These are phyloP conservation scores for Amphimedon queenslandica DNA, from an alignment of 37 sponge, comb jelly and placozoan species.

Conservation along the genomic window DNA sequence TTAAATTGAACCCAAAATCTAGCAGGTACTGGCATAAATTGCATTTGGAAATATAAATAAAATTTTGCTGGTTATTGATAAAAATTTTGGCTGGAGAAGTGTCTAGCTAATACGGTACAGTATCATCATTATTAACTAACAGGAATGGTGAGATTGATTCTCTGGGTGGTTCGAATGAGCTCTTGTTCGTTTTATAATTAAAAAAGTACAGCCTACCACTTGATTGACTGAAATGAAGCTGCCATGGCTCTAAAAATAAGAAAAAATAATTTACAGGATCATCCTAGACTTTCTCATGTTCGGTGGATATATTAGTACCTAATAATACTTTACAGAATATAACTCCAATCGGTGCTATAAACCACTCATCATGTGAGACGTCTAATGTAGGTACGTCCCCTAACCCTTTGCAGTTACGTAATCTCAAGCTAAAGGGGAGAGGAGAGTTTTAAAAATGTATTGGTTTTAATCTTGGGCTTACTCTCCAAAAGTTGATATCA, in stretches of 20 bases:
- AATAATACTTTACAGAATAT: slow-evolving; percentile 46
- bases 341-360: slow-evolving; percentile 40
- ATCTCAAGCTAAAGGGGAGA: slow-evolving; percentile 18
- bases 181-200: slow-evolving; percentile 35
- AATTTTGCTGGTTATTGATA: no score
- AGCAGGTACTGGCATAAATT: no score
- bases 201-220: slow-evolving; percentile 44
- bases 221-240: slow-evolving; percentile 57
- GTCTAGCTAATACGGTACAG: no score
- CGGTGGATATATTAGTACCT: slow-evolving; percentile 16
- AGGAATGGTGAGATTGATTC: slow-evolving; percentile 50
- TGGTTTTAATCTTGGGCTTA: no score
- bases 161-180: slow-evolving; percentile 53
- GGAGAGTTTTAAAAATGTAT: no score
- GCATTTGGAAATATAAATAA: no score
- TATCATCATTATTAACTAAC: no score
- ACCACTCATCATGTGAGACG: slow-evolving; percentile 16
- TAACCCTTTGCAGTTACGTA: slow-evolving; percentile 28
- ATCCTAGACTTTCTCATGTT: no score
- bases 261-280: no score
- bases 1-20: no score
- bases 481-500: slow-evolving; percentile 4
- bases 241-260: slow-evolving; percentile 88
- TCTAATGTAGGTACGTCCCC: not conserved
- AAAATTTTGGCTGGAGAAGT: no score